Evolutionary conservation across 2,888 invertebrate species (phyloP), one percentile per base, ranked within the genome.

Genomic region (Xanthia togata): DNA sequence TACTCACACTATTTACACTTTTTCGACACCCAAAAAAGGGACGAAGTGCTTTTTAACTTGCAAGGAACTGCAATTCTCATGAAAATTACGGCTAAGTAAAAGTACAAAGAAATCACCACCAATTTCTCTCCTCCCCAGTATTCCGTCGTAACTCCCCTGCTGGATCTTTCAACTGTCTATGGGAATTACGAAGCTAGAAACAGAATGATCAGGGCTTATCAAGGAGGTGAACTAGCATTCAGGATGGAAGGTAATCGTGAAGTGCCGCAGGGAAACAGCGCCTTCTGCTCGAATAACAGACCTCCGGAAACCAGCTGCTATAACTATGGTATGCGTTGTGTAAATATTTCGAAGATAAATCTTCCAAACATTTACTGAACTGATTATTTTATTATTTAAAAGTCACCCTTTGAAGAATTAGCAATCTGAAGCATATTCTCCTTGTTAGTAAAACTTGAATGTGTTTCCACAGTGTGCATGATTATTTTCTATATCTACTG

Each of bases 261-360:
- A 53, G 89, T 89, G 0, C 90, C 90, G 1, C 79, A 76, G 5
- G 90, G 89, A 0, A 68, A 79, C 14, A 74, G 73, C 12, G n/a
- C 35, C 0, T 26, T 84, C 17, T 90, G 90, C 38, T 0, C 82
- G 5, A 90, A 89, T 41, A 90, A 91, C 38, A 71, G 26, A 53
- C 92, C 91, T 0, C 79, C 85, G 0, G 94, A 94, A 83, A 89
- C 81, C 0, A 88, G 90, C 35, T 94, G 94, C 73, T 94, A 94
- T 72, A 91, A 92, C 50, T 91, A 73, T 60, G 93, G 79, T 85
- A 79, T 31, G 35, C 12, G 6, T 20, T 26, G 11, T 41, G 20
- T 20, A 26, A 26, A 31, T 47, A 47, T 26, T 65, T 26, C 20
- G 20, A 44, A 65, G 26, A 63, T 17, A 4, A n/a, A n/a, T 41